Conservation (phyloP, 2,797 vertebrate genomes). For the Microcaecilia unicolor region DNA sequence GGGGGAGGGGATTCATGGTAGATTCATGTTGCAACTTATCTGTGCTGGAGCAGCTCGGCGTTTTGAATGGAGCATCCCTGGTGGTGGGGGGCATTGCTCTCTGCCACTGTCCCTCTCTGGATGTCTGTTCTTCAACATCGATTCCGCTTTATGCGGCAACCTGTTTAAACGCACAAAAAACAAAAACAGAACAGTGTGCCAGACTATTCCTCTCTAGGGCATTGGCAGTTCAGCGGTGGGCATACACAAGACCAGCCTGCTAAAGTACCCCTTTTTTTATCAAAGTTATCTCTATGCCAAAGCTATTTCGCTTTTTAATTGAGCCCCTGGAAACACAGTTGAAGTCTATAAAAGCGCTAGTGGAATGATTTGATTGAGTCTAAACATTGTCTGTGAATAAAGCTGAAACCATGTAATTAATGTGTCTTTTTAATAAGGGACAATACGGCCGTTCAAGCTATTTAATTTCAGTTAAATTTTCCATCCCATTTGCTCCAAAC, state of each 20-base stretch:
- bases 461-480: slow-evolving; percentile 99
- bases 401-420: slow-evolving; percentile 94
- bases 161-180: slow-evolving; percentile 85
- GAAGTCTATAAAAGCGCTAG: slow-evolving; percentile 66
- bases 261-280: slow-evolving; percentile 43
- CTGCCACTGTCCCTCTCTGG: slow-evolving; percentile 63
- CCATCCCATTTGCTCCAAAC: slow-evolving; percentile 94
- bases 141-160: slow-evolving; percentile 76
- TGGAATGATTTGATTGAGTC: slow-evolving; percentile 82
- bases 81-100: slow-evolving; percentile 76
- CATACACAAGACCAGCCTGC: slow-evolving; percentile 37
- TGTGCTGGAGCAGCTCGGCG: slow-evolving; percentile 50
- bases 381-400: slow-evolving; percentile 85
- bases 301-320: slow-evolving; percentile 59
- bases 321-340: slow-evolving; percentile 64
- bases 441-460: slow-evolving; percentile 90
- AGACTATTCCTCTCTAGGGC: slow-evolving; percentile 54
- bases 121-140: slow-evolving; percentile 72
- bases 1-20: no score
- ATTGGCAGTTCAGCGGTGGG: slow-evolving; percentile 38
- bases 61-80: slow-evolving; percentile 68
- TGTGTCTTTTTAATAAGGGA: slow-evolving; percentile 87
- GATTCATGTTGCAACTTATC: slow-evolving; percentile 71
- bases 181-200: slow-evolving; percentile 53
- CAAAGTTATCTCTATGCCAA: slow-evolving; percentile 46